phyloP scores from a whole-genome alignment of 2,797 vertebrate genomes.

The Scleropages formosus region DNA sequence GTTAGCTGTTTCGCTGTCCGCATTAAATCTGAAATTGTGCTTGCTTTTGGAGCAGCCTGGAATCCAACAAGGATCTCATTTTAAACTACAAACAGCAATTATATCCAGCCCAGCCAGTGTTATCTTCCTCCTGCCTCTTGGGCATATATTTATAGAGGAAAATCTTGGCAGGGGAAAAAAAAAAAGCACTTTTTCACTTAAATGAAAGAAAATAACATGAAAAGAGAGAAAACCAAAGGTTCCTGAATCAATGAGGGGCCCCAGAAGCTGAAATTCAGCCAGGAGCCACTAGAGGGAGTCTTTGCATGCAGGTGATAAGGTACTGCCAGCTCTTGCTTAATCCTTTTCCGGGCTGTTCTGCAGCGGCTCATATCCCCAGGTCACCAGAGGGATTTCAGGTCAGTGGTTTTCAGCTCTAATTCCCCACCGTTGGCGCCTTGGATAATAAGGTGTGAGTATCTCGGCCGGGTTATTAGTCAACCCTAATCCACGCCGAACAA shows the following conservation, averaged over 20 bases:
- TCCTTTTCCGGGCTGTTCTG: constrained; percentile 33
- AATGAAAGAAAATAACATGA: constrained; percentile 2
- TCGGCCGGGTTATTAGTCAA: constrained; percentile 38
- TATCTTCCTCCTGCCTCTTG: constrained; percentile 21
- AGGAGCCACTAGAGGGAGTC: constrained; percentile 52
- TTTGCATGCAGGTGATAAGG: constrained; percentile 43
- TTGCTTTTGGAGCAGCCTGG: constrained; percentile 38
- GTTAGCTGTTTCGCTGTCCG: constrained; percentile 15
- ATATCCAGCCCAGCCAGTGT: constrained; percentile 33
- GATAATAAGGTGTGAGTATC: constrained; percentile 42
- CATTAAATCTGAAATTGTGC: constrained; percentile 37
- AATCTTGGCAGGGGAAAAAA: constrained; percentile 35
- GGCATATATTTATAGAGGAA: constrained; percentile 26
- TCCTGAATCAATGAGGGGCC: constrained; percentile 20
- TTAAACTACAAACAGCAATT: constrained; percentile 50
- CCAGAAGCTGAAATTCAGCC: constrained; percentile 35
- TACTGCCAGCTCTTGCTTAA: constrained; percentile 36
- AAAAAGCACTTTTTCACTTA: constrained; percentile 22
- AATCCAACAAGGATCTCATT: constrained; percentile 53
- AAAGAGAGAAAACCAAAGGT: constrained; percentile 14
- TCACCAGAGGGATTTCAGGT: constrained; percentile 40
- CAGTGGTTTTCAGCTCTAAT: constrained; percentile 41
- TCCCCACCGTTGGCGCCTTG: constrained; percentile 37
- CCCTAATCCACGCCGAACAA: constrained; percentile 31
- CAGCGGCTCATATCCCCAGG: constrained; percentile 35